A percentile compares a stretch with the other conserved stretches of the same genome.
These are phyloP conservation scores for Cyrtonyx montezumae DNA, from an alignment of 2,113 vertebrate species.

Conservation along the genomic window DNA sequence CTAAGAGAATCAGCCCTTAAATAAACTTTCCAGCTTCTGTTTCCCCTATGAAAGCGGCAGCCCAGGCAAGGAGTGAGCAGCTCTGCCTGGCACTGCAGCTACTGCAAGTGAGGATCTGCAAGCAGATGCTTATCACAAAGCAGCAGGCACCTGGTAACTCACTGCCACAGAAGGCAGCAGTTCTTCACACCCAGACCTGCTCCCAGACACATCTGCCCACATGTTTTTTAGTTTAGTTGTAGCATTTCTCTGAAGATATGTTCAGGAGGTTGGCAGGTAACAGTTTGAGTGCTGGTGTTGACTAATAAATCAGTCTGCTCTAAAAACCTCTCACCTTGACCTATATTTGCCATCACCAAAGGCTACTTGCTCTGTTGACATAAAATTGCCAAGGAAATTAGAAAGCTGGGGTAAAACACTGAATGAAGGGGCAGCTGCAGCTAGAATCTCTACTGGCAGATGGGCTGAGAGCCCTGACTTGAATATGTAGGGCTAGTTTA, in stretches of 20 bases:
- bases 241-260: not conserved
- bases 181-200: not conserved
- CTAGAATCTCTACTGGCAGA: not conserved
- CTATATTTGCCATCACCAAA: not conserved
- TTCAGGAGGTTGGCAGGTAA: not conserved
- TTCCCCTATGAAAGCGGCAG: not conserved
- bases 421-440: not conserved
- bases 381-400: not conserved
- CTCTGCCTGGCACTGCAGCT: not conserved
- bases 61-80: not conserved
- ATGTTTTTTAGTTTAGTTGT: not conserved
- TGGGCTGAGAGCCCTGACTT: not conserved
- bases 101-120: not conserved
- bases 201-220: not conserved
- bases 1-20: not conserved
- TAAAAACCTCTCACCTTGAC: not conserved
- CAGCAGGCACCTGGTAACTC: not conserved
- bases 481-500: not conserved
- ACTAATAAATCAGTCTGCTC: not conserved
- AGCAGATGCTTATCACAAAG: not conserved
- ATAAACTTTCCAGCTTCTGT: not conserved
- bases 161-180: not conserved
- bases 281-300: not conserved
- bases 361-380: not conserved
- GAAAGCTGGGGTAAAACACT: not conserved